Conservation (phyloP, 2,797 vertebrate genomes). For the Xiphorhynchus erythropygius region DNA sequence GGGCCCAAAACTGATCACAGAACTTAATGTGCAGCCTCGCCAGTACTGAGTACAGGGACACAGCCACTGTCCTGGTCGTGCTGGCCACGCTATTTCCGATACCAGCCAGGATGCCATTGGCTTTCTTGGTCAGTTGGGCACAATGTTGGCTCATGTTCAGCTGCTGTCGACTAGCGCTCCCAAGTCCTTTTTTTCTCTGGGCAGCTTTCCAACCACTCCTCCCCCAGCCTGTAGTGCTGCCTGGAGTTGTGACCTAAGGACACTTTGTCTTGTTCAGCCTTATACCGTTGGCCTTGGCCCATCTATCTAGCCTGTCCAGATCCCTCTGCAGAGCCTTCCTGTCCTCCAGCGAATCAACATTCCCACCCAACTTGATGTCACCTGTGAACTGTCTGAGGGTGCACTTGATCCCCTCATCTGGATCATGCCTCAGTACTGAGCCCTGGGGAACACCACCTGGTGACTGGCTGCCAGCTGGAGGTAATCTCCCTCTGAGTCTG, state of each 20-base stretch:
- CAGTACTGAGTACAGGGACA: rapidly evolving
- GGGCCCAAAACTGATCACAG: neutral
- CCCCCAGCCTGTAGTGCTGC: neutral
- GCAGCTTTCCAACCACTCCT: neutral
- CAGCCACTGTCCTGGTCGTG: neutral
- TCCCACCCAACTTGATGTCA: neutral
- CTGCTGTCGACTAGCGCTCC: neutral
- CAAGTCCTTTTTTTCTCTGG: neutral
- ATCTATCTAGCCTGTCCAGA: neutral
- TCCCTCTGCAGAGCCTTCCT: neutral
- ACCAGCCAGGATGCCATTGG: neutral
- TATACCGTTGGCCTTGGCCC: neutral
- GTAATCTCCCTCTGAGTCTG: neutral
- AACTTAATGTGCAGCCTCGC: neutral
- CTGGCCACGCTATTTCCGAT: neutral
- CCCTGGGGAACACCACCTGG: neutral
- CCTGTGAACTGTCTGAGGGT: rapidly evolving
- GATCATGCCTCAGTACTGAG: no score
- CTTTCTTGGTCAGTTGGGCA: neutral
- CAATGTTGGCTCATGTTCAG: neutral
- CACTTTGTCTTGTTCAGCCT: neutral
- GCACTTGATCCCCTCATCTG: rapidly evolving
- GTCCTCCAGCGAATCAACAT: neutral
- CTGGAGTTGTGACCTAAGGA: neutral
- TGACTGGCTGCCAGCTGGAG: neutral